phyloP scores from a whole-genome alignment of 1,140 invertebrate genomes.

The Triops cancriformis region DNA sequence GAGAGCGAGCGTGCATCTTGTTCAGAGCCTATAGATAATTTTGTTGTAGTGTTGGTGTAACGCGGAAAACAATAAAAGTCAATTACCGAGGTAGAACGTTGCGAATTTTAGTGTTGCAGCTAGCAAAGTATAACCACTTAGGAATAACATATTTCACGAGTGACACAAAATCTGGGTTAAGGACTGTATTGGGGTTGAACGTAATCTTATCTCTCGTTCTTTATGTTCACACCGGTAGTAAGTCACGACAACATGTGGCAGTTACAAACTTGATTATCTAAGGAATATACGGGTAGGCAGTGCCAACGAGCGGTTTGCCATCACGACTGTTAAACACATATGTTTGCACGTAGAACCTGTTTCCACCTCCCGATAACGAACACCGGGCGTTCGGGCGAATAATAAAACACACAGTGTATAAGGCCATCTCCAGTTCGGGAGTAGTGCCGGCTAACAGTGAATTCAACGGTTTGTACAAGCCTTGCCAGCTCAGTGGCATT shows the following conservation, averaged over 20 bases:
- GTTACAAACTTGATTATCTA: slow-evolving; percentile 39
- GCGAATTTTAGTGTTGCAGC: background rate
- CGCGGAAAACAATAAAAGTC: background rate
- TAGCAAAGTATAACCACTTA: too few relatives aligned
- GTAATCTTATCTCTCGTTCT: background rate
- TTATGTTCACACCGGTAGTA: background rate
- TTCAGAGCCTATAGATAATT: background rate
- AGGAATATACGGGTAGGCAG: slow-evolving; percentile 52
- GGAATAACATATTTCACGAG: too few relatives aligned
- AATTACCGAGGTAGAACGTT: slow-evolving; percentile 10
- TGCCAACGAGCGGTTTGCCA: slow-evolving; percentile 65
- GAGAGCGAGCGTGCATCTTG: background rate
- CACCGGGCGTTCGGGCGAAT: slow-evolving; percentile 59
- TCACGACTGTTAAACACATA: slow-evolving; percentile 31
- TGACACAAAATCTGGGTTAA: too few relatives aligned
- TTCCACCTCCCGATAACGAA: slow-evolving; percentile 57
- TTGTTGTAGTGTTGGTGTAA: background rate
- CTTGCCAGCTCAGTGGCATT: slow-evolving; percentile 63
- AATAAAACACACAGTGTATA: slow-evolving; percentile 79
- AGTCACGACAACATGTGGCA: slow-evolving; percentile 58
- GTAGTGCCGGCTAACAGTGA: slow-evolving; percentile 81
- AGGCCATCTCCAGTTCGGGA: slow-evolving; percentile 85
- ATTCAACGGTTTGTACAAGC: slow-evolving; percentile 62
- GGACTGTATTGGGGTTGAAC: too few relatives aligned
- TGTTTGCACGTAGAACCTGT: slow-evolving; percentile 34